Evolutionary conservation across 2,888 invertebrate genomes (phyloP).

Genomic region (Trypoxylon attenuatum): DNA sequence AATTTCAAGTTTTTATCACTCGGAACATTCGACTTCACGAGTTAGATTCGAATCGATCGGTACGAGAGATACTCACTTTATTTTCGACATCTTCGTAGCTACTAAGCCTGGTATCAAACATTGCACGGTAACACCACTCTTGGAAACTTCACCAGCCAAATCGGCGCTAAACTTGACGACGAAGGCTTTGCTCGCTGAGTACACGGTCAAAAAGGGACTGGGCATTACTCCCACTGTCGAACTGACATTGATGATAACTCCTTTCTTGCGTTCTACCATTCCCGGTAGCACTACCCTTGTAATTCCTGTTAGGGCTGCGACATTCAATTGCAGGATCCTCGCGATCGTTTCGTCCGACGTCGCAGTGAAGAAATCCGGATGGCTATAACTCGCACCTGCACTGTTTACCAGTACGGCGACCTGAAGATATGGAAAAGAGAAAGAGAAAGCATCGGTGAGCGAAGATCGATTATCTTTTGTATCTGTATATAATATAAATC

Average conservation of each 20-base stretch:
- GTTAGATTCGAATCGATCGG: background rate
- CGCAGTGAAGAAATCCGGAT: constrained; percentile 77
- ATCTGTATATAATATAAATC: too few species aligned
- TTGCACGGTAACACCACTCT: constrained; percentile 85
- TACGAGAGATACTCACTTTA: constrained; percentile 71
- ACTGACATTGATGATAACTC: constrained; percentile 92
- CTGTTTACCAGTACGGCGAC: constrained; percentile 78
- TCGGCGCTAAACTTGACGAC: constrained; percentile 88
- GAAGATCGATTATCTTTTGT: too few species aligned
- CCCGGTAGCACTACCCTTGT: constrained; percentile 84
- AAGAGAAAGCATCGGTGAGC: background rate
- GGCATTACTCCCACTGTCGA: constrained; percentile 89
- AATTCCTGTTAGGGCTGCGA: constrained; percentile 78
- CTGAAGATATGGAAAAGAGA: constrained; percentile 39
- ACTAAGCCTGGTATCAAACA: constrained; percentile 91
- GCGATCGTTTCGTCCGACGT: constrained; percentile 69
- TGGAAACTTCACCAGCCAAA: constrained; percentile 84
- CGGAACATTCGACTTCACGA: too few species aligned
- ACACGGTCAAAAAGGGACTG: constrained; percentile 88
- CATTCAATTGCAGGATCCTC: constrained; percentile 74
- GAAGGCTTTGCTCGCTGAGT: constrained; percentile 92
- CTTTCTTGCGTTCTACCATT: constrained; percentile 87
- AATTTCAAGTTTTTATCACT: too few species aligned
- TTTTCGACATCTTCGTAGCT: constrained; percentile 93
- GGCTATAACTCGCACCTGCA: constrained; percentile 81